These are phyloP conservation scores for Clusia tigrina DNA, from an alignment of 2,888 invertebrate genomes.

Conservation along the genomic window DNA sequence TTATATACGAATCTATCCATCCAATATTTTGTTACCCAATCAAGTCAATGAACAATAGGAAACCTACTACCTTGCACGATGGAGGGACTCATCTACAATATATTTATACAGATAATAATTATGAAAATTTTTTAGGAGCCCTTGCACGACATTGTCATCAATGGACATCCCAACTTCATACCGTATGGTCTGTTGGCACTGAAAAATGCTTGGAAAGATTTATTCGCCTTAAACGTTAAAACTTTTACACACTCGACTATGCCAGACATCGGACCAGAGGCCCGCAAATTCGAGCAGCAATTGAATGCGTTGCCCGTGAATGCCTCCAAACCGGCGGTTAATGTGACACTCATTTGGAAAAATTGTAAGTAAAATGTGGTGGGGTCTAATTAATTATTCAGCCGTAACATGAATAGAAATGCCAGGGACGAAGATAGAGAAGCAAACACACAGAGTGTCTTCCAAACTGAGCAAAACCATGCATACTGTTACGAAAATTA, in stretches of 20 bases:
- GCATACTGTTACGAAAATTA: too few relatives aligned
- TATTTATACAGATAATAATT: too few relatives aligned
- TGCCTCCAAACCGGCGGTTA: constrained; percentile 61
- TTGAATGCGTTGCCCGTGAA: constrained; percentile 57
- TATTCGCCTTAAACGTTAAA: constrained; percentile 66
- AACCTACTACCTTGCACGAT: too few relatives aligned
- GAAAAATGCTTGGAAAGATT: constrained; percentile 68
- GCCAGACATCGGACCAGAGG: constrained; percentile 62
- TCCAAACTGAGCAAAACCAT: too few relatives aligned
- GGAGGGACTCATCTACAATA: neutral
- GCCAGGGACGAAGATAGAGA: too few relatives aligned
- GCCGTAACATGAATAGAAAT: too few relatives aligned
- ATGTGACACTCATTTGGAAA: constrained; percentile 76
- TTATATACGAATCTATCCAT: too few relatives aligned
- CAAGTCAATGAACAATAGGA: too few relatives aligned
- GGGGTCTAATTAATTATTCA: neutral
- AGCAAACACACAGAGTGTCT: too few relatives aligned
- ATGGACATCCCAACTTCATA: constrained; percentile 71
- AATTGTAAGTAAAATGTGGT: constrained; percentile 69
- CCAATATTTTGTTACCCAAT: constrained; percentile 6
- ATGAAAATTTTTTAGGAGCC: constrained; percentile 50
- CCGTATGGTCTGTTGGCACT: constrained; percentile 73
- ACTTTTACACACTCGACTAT: constrained; percentile 71
- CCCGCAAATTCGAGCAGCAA: constrained; percentile 61
- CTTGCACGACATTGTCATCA: constrained; percentile 69